phyloP scores from a whole-genome alignment of 2,888 invertebrate genomes.

The Brachyptera risi region DNA sequence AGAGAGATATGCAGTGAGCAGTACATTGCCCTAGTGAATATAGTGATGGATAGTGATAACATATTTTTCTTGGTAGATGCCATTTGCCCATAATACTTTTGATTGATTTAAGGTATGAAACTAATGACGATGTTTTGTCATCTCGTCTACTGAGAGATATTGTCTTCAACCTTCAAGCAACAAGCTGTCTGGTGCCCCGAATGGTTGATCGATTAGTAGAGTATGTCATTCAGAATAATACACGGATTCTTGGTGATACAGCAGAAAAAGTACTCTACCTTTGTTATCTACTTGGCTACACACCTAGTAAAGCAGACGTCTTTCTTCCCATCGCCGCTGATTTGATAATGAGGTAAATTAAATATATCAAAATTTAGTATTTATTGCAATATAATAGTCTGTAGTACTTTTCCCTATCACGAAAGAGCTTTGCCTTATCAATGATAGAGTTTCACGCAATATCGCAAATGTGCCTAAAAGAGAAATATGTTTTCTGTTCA shows the following conservation, averaged over 20 bases:
- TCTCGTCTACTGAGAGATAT: slow-evolving; percentile 49
- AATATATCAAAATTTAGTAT: neutral
- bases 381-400: too few relatives aligned
- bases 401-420: too few relatives aligned
- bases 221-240: slow-evolving; percentile 46
- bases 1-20: too few relatives aligned
- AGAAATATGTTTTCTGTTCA: too few relatives aligned
- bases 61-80: too few relatives aligned
- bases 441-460: too few relatives aligned
- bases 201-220: slow-evolving; percentile 38
- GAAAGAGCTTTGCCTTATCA: too few relatives aligned
- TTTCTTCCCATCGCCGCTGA: slow-evolving; percentile 44
- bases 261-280: slow-evolving; percentile 50
- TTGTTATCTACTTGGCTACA: slow-evolving; percentile 51
- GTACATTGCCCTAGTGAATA: too few relatives aligned
- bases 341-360: slow-evolving; percentile 47
- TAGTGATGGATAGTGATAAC: too few relatives aligned
- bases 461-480: too few relatives aligned
- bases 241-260: slow-evolving; percentile 50
- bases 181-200: slow-evolving; percentile 40
- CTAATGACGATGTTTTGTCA: slow-evolving; percentile 41
- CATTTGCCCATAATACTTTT: too few relatives aligned
- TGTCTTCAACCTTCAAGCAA: slow-evolving; percentile 44
- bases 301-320: slow-evolving; percentile 43
- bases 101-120: slow-evolving; percentile 32